phyloP scores from a whole-genome alignment of 2,113 vertebrate genomes.

The Aphelocoma coerulescens region DNA sequence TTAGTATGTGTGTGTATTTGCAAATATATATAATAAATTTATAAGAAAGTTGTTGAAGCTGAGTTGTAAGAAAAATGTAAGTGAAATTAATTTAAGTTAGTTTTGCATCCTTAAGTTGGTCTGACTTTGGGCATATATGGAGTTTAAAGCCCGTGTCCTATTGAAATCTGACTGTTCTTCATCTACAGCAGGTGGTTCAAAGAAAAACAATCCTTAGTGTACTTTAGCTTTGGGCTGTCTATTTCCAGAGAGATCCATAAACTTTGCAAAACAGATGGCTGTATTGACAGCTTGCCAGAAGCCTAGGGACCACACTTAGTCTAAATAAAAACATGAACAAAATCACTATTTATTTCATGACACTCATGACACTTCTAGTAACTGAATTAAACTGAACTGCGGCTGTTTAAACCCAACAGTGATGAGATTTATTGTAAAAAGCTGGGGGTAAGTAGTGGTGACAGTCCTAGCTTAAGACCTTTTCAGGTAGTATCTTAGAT shows the following conservation, averaged over 20 bases:
- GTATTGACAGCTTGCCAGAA: constrained; percentile 22
- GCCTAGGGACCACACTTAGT: not conserved
- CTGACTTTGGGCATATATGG: not conserved
- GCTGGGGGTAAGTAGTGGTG: not conserved
- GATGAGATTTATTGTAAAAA: not conserved
- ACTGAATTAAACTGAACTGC: not conserved
- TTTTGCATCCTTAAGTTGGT: not conserved
- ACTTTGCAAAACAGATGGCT: constrained; percentile 43
- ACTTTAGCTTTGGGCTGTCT: constrained; percentile 5
- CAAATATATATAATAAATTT: not conserved
- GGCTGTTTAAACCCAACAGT: not conserved
- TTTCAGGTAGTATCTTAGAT: not conserved
- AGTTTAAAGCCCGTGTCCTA: not conserved
- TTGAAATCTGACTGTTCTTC: not conserved
- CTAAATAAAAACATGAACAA: constrained; percentile 7
- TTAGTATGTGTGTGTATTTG: not conserved
- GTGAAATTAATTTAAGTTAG: not conserved
- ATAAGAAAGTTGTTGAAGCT: not conserved
- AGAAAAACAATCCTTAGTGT: not conserved
- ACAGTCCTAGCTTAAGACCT: not conserved
- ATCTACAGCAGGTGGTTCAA: constrained; percentile 1
- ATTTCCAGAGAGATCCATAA: constrained; percentile 13
- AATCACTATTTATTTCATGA: constrained; percentile 5
- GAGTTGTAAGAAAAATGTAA: not conserved
- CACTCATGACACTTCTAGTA: not conserved